Percentiles rank a stretch among this genome's conserved stretches.
These are phyloP conservation scores for Chrysolina haemoptera DNA, from an alignment of 2,888 invertebrate genomes.

Conservation along the genomic window DNA sequence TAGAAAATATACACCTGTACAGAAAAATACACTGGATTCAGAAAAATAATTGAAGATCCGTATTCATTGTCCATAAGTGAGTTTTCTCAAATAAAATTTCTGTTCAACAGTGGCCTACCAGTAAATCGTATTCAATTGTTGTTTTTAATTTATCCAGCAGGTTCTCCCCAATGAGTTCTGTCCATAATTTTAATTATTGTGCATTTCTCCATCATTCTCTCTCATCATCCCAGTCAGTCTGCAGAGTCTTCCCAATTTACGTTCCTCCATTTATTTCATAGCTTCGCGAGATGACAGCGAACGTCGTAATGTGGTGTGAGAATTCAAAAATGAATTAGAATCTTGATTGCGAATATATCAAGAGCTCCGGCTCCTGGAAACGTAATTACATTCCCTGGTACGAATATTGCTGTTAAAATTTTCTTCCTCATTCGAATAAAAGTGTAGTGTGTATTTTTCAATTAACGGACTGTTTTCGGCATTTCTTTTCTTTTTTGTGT, in stretches of 20 bases:
- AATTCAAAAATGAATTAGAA: constrained; percentile 28
- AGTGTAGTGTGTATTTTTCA: constrained; percentile 19
- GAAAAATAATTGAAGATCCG: too few species aligned
- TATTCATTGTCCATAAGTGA: too few species aligned
- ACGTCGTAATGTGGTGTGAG: constrained; percentile 11
- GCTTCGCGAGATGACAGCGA: constrained; percentile 16
- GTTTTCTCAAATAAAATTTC: too few species aligned
- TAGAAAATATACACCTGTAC: too few species aligned
- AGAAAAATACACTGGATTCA: too few species aligned
- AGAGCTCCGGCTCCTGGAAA: constrained; percentile 8
- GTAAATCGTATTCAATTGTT: too few species aligned
- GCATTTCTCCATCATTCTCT: neutral
- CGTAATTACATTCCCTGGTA: constrained; percentile 25
- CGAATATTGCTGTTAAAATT: constrained; percentile 19
- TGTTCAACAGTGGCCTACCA: too few species aligned
- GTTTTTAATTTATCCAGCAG: too few species aligned
- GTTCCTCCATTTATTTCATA: constrained; percentile 1
- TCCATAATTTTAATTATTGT: too few species aligned
- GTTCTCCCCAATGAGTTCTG: too few species aligned
- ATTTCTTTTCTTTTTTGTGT: constrained; percentile 18
- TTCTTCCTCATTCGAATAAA: neutral
- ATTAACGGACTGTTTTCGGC: constrained; percentile 17
- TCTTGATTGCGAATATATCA: constrained; percentile 32
- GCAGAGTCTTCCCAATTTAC: neutral
- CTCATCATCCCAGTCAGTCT: neutral